These are phyloP conservation scores for Megaceryle torquata DNA, from an alignment of 2,113 vertebrate genomes.

Conservation along the genomic window DNA sequence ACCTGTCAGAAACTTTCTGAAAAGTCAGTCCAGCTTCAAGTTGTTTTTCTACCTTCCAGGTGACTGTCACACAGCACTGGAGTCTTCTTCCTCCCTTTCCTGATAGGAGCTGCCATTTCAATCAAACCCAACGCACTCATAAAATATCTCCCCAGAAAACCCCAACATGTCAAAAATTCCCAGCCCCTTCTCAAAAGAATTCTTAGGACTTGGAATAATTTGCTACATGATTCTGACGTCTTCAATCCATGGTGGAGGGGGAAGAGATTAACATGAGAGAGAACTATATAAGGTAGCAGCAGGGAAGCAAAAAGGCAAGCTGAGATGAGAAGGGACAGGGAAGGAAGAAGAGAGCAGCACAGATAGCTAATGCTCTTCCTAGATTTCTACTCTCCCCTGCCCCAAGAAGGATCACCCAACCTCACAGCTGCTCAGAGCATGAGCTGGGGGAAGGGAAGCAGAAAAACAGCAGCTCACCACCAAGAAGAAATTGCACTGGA, in stretches of 20 bases:
- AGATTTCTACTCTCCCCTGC: neutral
- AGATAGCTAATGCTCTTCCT: neutral
- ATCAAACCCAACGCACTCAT: neutral
- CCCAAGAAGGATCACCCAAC: neutral
- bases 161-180: neutral
- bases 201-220: neutral
- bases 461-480: neutral
- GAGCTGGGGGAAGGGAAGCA: constrained; percentile 15
- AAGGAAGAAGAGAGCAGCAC: neutral
- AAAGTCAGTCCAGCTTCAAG: neutral
- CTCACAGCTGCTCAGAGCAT: constrained; percentile 15
- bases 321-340: neutral
- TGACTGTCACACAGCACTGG: neutral
- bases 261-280: neutral
- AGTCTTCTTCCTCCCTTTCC: neutral
- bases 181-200: neutral
- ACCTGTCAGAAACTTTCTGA: neutral
- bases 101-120: neutral
- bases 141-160: neutral
- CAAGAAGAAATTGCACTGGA: constrained; percentile 16
- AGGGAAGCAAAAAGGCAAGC: neutral
- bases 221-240: neutral
- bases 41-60: neutral
- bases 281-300: neutral
- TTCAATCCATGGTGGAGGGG: neutral